A percentile compares a stretch with the other conserved stretches of the same genome.
Evolutionary conservation across 2,113 vertebrate species (phyloP).

Genomic region (Chrysemys picta): DNA sequence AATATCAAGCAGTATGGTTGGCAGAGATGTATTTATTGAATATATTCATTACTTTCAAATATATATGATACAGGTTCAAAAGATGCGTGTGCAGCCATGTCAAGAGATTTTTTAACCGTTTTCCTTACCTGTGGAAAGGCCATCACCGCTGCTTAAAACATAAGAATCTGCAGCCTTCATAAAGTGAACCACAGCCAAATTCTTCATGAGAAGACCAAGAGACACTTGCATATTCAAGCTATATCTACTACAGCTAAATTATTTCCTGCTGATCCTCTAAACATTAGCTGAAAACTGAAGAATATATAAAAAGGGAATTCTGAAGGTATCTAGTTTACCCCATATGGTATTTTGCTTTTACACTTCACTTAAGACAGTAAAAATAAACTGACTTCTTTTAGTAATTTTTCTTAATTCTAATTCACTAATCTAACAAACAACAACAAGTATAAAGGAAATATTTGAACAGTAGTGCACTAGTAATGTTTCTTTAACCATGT

Average conservation of each 20-base stretch:
- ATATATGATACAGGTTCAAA: neutral
- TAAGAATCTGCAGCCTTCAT: neutral
- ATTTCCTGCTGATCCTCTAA: neutral
- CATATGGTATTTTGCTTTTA: neutral
- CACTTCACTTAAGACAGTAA: neutral
- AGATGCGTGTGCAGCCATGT: neutral
- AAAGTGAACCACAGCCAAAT: neutral
- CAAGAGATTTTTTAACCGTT: neutral
- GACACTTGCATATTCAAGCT: neutral
- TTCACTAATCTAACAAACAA: neutral
- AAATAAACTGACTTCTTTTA: neutral
- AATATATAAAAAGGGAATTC: neutral
- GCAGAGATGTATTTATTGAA: neutral
- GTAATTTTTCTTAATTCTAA: neutral
- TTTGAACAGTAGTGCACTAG: neutral
- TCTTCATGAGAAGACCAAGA: neutral
- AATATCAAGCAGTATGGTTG: neutral
- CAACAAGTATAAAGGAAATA: neutral
- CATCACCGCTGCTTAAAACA: neutral
- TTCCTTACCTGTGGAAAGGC: neutral
- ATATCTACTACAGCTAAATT: too few relatives aligned
- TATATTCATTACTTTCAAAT: neutral
- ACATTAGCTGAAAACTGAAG: neutral
- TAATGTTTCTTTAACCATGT: neutral
- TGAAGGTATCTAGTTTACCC: neutral